Evolutionary conservation across 1,140 invertebrate species (phyloP).

Genomic region (Semibalanus balanoides): DNA sequence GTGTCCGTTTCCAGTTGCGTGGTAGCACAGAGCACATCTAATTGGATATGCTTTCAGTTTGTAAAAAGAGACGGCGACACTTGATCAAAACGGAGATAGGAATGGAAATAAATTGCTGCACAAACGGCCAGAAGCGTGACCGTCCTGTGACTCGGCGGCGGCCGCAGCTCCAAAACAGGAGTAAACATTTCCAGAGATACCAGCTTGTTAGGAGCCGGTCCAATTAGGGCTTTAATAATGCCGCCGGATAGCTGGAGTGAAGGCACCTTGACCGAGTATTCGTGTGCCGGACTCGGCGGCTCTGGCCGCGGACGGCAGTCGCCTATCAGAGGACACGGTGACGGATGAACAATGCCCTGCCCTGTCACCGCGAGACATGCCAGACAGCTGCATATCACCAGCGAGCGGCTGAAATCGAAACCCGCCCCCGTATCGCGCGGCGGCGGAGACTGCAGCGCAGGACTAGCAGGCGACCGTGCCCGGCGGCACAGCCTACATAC

Average conservation of each 20-base stretch:
- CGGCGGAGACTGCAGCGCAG: too few species aligned
- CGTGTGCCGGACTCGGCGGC: too few species aligned
- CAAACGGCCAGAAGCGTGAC: background rate
- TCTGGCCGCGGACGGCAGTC: too few species aligned
- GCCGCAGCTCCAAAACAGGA: background rate
- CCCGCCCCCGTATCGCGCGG: too few species aligned
- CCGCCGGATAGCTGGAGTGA: too few species aligned
- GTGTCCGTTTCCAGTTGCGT: background rate
- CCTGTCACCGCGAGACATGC: too few species aligned
- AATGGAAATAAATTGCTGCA: background rate
- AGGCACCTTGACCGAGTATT: background rate
- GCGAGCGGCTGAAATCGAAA: too few species aligned
- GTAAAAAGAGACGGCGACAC: background rate
- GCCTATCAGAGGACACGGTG: background rate
- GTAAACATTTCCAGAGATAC: background rate
- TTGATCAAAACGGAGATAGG: background rate
- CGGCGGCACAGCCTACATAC: too few species aligned
- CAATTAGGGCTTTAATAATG: background rate
- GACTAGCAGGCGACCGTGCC: too few species aligned
- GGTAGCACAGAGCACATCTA: background rate
- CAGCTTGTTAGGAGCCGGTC: background rate
- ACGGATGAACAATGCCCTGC: background rate
- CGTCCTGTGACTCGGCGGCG: too few species aligned
- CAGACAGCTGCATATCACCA: too few species aligned
- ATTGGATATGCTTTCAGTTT: background rate